These are phyloP conservation scores for Tridacna gigas DNA, from an alignment of 2,888 invertebrate species.

Conservation along the genomic window DNA sequence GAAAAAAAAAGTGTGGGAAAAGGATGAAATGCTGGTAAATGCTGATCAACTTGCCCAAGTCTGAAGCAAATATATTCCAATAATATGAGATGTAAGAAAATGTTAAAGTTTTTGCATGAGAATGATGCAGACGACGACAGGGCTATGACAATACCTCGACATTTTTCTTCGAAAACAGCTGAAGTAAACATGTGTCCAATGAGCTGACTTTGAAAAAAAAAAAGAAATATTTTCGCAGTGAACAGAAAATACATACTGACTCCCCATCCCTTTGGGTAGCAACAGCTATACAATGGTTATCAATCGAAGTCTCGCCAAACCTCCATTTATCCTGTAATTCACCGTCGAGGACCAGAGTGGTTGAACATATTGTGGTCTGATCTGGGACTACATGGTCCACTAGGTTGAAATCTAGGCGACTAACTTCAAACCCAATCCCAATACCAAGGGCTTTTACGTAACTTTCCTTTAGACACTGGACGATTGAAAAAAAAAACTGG, in stretches of 20 bases:
- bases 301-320: slow-evolving; percentile 94
- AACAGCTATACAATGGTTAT: slow-evolving; percentile 92
- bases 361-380: slow-evolving; percentile 13
- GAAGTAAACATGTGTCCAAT: too few species aligned
- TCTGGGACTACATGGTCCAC: slow-evolving; percentile 46
- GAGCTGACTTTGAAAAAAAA: too few species aligned
- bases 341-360: slow-evolving; percentile 9
- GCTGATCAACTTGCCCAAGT: too few species aligned
- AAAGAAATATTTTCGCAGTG: too few species aligned
- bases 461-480: slow-evolving; percentile 95
- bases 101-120: too few species aligned
- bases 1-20: too few species aligned
- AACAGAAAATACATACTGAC: neutral
- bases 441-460: slow-evolving; percentile 96
- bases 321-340: slow-evolving; percentile 88
- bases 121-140: too few species aligned
- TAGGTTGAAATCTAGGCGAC: slow-evolving; percentile 91
- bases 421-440: slow-evolving; percentile 92
- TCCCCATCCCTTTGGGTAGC: slow-evolving; percentile 53
- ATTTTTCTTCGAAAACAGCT: too few species aligned
- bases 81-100: too few species aligned
- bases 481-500: slow-evolving; percentile 22
- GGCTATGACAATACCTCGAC: too few species aligned
- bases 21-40: too few species aligned
- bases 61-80: too few species aligned